Base-by-base conservation (phyloP, 2,797 vertebrate species). In the Sebastes goodei region DNA sequence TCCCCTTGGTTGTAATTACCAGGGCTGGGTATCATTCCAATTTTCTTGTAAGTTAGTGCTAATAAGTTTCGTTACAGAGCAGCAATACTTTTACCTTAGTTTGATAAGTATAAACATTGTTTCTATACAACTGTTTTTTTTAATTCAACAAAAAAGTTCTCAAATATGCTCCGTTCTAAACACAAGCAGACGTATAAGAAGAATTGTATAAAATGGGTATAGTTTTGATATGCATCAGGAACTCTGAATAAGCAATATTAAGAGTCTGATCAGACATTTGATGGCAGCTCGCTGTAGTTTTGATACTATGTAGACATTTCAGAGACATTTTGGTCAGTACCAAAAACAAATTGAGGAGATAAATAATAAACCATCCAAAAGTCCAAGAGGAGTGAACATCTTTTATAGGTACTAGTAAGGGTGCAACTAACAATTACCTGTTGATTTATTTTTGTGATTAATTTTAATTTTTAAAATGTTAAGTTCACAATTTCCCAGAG, bases 1-100 rank as follows among this genome's bases (percentile, higher is more conserved):
- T 86, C 61, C 63, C 59, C 20, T 64, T 72, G 17, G 32, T 74
- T 73, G 46, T 75, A 74, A 83, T 84, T 65, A 83, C 79, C 52
- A 23, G 11, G 11, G 23, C 32, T 42, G 7, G 23, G 60, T 63
- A 65, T 60, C 14, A 32, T 83, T 81, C 2, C 10, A 15, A 23
- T 52, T 49, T 62, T 57, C 33, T 73, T 73, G 7, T 63, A 35
- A 64, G 38, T 61, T 23, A 55, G 10, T 61, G 12, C 11, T 42
- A 63, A 38, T 42, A 53, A 11, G 21, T 33, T 72, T 20, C 0
- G 3, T 8, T 56, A 33, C 21, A 30, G 23, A 42, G 20, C 57
- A 59, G n/a, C 9, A 25, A 14, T 11, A n/a, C 30, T 17, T 30
- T 14, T 30, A 30, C 27, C 42, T n/a, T 49, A 69, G 20, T 62